These are phyloP conservation scores for Aspidapion aeneum DNA, from an alignment of 2,888 invertebrate species.

Conservation along the genomic window DNA sequence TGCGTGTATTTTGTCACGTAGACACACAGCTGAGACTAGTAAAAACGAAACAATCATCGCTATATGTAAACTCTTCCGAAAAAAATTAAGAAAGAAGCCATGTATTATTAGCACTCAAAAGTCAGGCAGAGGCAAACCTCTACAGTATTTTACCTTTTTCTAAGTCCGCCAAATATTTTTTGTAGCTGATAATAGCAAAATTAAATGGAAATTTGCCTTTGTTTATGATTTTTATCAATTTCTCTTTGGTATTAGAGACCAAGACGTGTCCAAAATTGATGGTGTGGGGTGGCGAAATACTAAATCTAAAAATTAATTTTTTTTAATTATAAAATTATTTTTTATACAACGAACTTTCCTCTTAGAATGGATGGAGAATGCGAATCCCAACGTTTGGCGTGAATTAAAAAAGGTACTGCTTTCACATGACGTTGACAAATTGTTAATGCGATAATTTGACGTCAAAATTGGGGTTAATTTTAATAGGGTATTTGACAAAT, in stretches of 20 bases:
- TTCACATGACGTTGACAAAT: too few species aligned
- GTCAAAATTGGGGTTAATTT: too few species aligned
- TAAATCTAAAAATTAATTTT: conserved; percentile 54
- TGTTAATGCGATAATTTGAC: too few species aligned
- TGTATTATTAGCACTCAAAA: background rate
- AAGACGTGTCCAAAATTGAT: conserved; percentile 58
- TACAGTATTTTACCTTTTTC: conserved; percentile 13
- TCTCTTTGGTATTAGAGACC: conserved; percentile 51
- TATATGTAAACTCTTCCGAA: background rate
- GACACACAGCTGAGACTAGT: too few species aligned
- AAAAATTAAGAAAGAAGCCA: background rate
- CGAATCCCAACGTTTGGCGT: too few species aligned
- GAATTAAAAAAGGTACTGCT: too few species aligned
- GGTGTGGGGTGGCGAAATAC: conserved; percentile 55
- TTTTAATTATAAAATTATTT: too few species aligned
- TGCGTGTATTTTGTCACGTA: too few species aligned
- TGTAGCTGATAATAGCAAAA: conserved; percentile 33
- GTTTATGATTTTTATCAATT: conserved; percentile 57
- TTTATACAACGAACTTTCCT: too few species aligned
- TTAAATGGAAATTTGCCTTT: conserved; percentile 55
- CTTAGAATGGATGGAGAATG: too few species aligned
- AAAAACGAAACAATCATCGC: too few species aligned
- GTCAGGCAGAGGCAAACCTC: conserved; percentile 5
- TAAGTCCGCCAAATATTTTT: conserved; percentile 20
- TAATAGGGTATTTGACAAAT: too few species aligned